A percentile compares a stretch with the other conserved stretches of the same genome.
These are phyloP conservation scores for Drosophila obscura DNA, from an alignment of 1,140 invertebrate species.

Conservation along the genomic window DNA sequence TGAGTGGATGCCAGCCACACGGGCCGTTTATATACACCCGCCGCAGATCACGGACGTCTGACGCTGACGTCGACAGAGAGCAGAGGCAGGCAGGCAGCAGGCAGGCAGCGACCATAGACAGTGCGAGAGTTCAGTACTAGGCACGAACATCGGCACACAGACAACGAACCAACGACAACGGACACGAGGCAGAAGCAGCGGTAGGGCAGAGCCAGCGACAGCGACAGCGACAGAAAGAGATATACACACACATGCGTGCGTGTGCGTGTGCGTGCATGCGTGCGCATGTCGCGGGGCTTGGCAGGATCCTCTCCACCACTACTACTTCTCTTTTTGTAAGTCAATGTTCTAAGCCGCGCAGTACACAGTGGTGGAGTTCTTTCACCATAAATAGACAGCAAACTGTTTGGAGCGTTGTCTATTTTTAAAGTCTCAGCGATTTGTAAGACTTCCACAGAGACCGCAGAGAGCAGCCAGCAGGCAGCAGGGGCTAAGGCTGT, in stretches of 20 bases:
- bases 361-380: constrained; percentile 21
- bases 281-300: constrained; percentile 2
- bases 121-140: constrained; percentile 28
- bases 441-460: constrained; percentile 43
- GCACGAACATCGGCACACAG: constrained; percentile 43
- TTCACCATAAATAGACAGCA: constrained; percentile 61
- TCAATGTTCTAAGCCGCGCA: constrained; percentile 43
- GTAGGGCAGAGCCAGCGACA: background rate
- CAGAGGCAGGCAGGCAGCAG: constrained; percentile 1
- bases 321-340: constrained; percentile 35
- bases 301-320: constrained; percentile 33
- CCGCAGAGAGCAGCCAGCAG: background rate
- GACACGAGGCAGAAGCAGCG: background rate
- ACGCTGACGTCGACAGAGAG: constrained; percentile 2
- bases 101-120: constrained; percentile 6
- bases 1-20: constrained; percentile 50
- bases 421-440: constrained; percentile 59
- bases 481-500: background rate
- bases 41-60: constrained; percentile 21
- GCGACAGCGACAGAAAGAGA: background rate
- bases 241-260: background rate
- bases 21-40: constrained; percentile 49
- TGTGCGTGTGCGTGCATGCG: constrained; percentile 9
- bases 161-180: background rate
- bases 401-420: constrained; percentile 44